Evolutionary conservation across 2,888 invertebrate species (phyloP), one percentile per base, ranked within the genome.

Genomic region (Rotaria magnacalcarata): DNA sequence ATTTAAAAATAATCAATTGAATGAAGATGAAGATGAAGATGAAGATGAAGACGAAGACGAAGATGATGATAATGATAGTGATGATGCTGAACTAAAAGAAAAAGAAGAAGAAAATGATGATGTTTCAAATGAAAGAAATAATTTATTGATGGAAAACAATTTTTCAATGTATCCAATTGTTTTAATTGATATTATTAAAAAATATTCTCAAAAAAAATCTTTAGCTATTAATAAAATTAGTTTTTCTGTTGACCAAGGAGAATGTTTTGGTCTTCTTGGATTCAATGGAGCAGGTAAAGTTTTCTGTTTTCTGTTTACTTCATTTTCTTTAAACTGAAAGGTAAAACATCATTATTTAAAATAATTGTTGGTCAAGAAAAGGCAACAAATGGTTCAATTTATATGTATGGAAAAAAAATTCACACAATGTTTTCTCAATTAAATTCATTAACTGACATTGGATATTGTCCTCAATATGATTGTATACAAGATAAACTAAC

Each of bases 331-430:
- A 34, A 34, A 34, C 34, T 34, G 34, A 54, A 54, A 41, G 87
- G 87, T 24, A 87, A 87, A 80, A 87, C 87, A 50, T 85, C 87
- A 27, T 84, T 67, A n/a, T 86, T 86, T 80, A 86, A 86, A 85
- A 95, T 96, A 56, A 86, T 86, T 19, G 85, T 85, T 47, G 86
- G 86, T 8, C 85, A 86, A 84, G 75, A 85, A 84, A 41, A 58
- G 60, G 41, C 85, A 19, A 85, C 75, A 27, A 75, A 58, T 43
- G 86, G 86, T 21, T 85, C 56, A 41, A 85, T 86, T 4, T 86
- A 43, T 80, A 56, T 86, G 5, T 52, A 80, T 47, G 58, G 74
- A 80, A 58, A 85, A 27, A 47, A n/a, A n/a, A 34, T 80, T 41
- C 43, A 86, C 27, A 47, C 60, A 60, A 41, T 85, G 16, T 58